These are phyloP conservation scores for Microcebus jonahi DNA, from an alignment of 2,113 vertebrate species.

Conservation along the genomic window DNA sequence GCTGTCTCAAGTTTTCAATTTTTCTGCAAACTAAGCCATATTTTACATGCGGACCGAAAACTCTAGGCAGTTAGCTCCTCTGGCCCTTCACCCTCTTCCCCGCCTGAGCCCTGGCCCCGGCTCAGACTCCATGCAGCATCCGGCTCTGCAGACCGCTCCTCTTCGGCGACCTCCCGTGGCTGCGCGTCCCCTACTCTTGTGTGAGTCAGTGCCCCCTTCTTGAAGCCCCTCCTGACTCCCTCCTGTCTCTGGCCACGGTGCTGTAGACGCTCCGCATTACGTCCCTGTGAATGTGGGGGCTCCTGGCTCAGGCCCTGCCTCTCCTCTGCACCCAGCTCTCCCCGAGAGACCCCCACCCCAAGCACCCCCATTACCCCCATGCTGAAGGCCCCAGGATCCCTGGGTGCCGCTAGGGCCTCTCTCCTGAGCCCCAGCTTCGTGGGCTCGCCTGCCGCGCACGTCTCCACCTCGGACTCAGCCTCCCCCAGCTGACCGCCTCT, in stretches of 20 bases:
- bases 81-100: background rate
- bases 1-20: background rate
- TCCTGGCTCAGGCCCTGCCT: background rate
- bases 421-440: background rate
- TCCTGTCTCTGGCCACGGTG: background rate
- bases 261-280: background rate
- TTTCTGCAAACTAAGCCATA: background rate
- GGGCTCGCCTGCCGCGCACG: too few relatives aligned
- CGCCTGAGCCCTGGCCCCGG: background rate
- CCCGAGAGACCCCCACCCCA: background rate
- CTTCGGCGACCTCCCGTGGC: background rate
- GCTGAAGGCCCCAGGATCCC: background rate
- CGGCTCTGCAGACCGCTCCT: background rate
- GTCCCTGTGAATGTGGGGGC: background rate
- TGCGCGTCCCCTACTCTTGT: rapidly evolving
- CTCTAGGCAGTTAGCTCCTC: background rate
- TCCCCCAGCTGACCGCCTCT: background rate
- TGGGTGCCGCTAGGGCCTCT: background rate
- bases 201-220: background rate
- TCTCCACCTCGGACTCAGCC: background rate
- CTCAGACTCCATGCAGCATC: background rate
- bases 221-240: background rate
- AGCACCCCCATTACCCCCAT: too few relatives aligned
- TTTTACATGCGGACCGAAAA: background rate
- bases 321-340: background rate